Evolutionary conservation across 2,888 invertebrate genomes (phyloP).

Genomic region (Schrankia costaestrigalis): DNA sequence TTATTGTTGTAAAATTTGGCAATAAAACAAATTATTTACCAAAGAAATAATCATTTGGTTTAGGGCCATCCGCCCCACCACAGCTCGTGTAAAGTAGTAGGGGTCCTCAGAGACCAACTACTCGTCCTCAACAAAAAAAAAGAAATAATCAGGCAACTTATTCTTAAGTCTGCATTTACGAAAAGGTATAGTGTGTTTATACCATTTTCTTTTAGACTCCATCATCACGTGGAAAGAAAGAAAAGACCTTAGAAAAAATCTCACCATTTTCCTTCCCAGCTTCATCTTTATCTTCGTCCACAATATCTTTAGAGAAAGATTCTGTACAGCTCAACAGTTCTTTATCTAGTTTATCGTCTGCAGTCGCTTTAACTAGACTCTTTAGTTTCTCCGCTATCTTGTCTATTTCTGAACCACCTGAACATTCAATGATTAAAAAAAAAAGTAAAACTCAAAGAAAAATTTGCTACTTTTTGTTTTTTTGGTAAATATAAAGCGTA

Average conservation of each 20-base stretch:
- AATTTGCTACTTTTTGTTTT: background rate
- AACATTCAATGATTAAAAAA: background rate
- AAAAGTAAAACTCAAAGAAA: background rate
- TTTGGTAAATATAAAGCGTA: no score
- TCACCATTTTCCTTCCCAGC: constrained; percentile 32
- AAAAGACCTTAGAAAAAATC: background rate
- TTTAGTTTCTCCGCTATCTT: constrained; percentile 73
- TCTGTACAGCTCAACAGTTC: constrained; percentile 63
- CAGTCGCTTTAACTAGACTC: constrained; percentile 51
- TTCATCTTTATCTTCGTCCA: constrained; percentile 24
- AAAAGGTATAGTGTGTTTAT: no score
- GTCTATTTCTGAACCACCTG: constrained; percentile 57
- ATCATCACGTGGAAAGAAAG: background rate
- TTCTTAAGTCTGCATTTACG: no score
- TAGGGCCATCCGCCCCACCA: no score
- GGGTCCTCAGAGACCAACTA: no score
- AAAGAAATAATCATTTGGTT: no score
- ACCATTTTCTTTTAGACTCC: background rate
- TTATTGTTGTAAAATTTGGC: no score
- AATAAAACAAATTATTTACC: no score
- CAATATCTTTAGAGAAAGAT: constrained; percentile 49
- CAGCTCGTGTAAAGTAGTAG: no score
- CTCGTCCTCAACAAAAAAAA: no score
- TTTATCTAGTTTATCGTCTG: constrained; percentile 50
- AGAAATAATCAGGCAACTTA: no score